Base-by-base conservation (phyloP, 2,888 invertebrate genomes). In the Heliothis peltigera region DNA sequence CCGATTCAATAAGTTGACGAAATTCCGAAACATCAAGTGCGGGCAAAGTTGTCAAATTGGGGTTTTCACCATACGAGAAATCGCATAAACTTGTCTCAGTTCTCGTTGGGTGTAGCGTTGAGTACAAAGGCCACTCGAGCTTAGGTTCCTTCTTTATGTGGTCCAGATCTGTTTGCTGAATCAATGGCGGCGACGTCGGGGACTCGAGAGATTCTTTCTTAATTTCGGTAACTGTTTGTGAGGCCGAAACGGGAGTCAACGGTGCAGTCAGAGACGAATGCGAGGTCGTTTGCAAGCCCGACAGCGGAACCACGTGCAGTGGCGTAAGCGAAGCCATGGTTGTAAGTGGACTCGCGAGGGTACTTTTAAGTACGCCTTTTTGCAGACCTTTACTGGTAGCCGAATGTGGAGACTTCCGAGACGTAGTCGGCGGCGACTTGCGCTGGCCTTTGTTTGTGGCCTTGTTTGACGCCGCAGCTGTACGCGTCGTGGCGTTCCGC, bases 1-100 rank as follows among this genome's bases (percentile, higher is more conserved):
- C 74, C 0, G 55, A 47, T 25, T 70, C 70, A 1, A 74, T 61
- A 19, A 74, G 43, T 32, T 92, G 89, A 63, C 87, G 89, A 65
- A 89, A 92, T 55, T 90, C 91, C 22, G 85, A 81, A 2, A 88
- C 78, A 57, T 92, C 91, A 21, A 91, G 58, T 0, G 81, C 73
- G 0, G 89, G 87, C 15, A 90, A 64, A 44, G 87, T 81, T 28
- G 82, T 79, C 0, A 88, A 77, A 56, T 83, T 86, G 0, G 90
- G 73, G 22, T 86, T 89, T 61, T 93, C 93, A 0, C 90, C 90
- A 56, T 90, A 93, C 0, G 91, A 89, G 67, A 92, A 93, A 67
- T 93, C 92, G 53, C 87, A 89, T 2, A 92, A 65, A 56, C 91
- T 91, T 0, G 87, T 87, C 58, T 89, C 89, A 49, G 82, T 88